Evolutionary conservation across 2,113 vertebrate species (phyloP).

Genomic region (Oxygymnocypris stewartii): DNA sequence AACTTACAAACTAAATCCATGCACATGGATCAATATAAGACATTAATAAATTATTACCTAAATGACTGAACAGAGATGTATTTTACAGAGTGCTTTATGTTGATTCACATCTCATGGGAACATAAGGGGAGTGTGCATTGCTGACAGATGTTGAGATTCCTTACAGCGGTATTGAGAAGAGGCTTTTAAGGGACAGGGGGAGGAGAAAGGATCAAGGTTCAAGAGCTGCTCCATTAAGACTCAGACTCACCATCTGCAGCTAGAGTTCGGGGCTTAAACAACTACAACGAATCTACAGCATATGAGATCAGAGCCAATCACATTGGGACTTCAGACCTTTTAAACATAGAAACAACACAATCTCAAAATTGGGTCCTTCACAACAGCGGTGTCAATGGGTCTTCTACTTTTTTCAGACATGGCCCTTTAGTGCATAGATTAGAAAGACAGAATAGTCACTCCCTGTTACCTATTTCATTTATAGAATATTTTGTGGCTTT

Average conservation of each 20-base stretch:
- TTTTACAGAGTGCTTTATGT: constrained; percentile 16
- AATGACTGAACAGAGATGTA: not conserved
- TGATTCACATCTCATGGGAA: constrained; percentile 28
- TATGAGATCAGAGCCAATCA: not conserved
- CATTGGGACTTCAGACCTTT: not conserved
- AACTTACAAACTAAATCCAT: not conserved
- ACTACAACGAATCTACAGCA: not conserved
- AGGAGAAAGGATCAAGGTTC: constrained; percentile 30
- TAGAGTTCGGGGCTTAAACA: not conserved
- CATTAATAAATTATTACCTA: not conserved
- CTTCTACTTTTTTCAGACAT: not conserved
- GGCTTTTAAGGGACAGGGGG: constrained; percentile 37
- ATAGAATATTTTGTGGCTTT: not conserved
- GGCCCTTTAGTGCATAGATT: not conserved
- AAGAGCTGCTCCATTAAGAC: constrained; percentile 35
- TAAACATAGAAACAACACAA: not conserved
- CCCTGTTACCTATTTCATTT: not conserved
- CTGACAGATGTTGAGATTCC: constrained; percentile 45
- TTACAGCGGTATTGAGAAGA: constrained; percentile 21
- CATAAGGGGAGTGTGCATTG: not conserved
- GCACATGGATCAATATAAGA: not conserved
- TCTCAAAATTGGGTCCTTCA: not conserved
- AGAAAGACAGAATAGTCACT: not conserved
- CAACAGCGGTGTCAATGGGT: not conserved
- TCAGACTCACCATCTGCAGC: constrained; percentile 33